Conservation (phyloP, 2,113 vertebrate genomes). For the Cochlearius cochlearius region DNA sequence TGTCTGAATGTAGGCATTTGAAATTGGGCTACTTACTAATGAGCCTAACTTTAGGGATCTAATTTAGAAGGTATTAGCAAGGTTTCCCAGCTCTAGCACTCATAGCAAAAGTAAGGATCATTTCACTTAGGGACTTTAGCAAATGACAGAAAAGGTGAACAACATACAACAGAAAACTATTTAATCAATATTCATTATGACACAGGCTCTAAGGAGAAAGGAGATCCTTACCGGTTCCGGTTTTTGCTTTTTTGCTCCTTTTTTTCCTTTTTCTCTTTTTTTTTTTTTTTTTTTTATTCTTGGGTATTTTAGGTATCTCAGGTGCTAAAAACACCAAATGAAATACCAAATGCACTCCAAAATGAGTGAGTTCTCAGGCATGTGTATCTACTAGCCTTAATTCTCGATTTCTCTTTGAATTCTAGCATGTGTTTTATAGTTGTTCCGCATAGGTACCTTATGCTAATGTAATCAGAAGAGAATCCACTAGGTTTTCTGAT, state of each 20-base stretch:
- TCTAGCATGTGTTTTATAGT: not conserved
- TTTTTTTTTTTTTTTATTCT: not conserved
- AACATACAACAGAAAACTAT: not conserved
- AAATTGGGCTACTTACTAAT: not conserved
- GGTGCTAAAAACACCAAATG: not conserved
- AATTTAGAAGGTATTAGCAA: not conserved
- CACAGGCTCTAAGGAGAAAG: not conserved
- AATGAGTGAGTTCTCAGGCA: fast-evolving
- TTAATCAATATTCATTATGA: not conserved
- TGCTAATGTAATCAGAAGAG: not conserved
- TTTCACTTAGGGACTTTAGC: not conserved
- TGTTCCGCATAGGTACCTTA: not conserved
- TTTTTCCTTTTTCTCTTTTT: not conserved
- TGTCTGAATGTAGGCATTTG: not conserved
- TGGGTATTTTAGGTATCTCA: not conserved
- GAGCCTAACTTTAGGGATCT: not conserved
- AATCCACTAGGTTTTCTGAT: not conserved
- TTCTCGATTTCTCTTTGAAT: not conserved
- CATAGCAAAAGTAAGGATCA: not conserved
- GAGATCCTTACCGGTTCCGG: not conserved
- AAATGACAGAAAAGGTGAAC: not conserved
- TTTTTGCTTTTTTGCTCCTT: fast-evolving
- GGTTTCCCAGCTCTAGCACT: not conserved
- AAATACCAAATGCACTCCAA: not conserved
- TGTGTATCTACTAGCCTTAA: not conserved